These are phyloP conservation scores for Potamilus streckersoni DNA, from an alignment of 1,140 invertebrate genomes.

Conservation along the genomic window DNA sequence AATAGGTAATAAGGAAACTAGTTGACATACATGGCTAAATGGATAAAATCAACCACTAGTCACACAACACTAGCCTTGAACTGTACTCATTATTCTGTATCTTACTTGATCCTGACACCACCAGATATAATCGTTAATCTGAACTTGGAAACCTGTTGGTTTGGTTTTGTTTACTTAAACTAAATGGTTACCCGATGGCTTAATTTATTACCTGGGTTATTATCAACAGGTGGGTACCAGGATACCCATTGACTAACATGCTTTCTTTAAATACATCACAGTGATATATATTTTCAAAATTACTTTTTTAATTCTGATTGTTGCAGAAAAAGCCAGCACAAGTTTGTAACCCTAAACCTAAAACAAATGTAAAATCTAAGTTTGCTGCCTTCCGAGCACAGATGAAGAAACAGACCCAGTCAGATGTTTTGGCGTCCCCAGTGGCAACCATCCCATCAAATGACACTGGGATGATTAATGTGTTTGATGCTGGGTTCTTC, in stretches of 20 bases:
- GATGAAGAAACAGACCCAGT: constrained; percentile 46
- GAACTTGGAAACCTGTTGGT: too few relatives aligned
- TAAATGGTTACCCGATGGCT: too few relatives aligned
- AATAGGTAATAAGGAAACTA: too few relatives aligned
- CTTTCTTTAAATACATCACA: constrained; percentile 4
- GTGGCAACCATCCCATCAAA: constrained; percentile 7
- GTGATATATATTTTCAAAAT: background rate
- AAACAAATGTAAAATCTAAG: constrained; percentile 49
- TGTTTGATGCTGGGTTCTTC: constrained; percentile 65
- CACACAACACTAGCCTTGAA: too few relatives aligned
- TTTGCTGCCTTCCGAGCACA: constrained; percentile 63
- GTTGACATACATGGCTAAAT: too few relatives aligned
- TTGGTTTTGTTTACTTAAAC: too few relatives aligned
- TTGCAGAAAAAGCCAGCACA: constrained; percentile 50
- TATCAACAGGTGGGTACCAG: too few relatives aligned
- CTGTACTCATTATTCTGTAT: too few relatives aligned
- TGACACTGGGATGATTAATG: constrained; percentile 27
- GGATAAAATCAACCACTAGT: too few relatives aligned
- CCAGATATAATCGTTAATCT: too few relatives aligned
- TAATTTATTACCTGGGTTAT: too few relatives aligned
- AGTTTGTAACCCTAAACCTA: constrained; percentile 36
- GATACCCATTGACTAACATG: background rate
- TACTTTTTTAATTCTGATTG: background rate
- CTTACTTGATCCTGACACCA: too few relatives aligned
- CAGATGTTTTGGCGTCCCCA: background rate